Evolutionary conservation across 2,797 vertebrate genomes (phyloP).

Genomic region (Hylomyscus alleni): DNA sequence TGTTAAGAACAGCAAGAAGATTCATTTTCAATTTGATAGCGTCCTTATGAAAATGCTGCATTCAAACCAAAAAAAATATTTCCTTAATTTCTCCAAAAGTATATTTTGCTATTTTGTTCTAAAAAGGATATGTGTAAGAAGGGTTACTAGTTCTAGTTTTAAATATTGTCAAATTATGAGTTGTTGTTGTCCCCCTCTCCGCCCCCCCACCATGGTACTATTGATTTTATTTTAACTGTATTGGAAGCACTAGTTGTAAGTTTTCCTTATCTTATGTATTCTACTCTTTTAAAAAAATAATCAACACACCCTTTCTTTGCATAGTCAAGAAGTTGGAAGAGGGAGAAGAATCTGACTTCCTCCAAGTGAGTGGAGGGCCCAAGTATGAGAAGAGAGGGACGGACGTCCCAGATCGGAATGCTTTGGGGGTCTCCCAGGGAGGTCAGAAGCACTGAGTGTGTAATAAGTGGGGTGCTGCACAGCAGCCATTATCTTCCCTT

Average conservation of each 20-base stretch:
- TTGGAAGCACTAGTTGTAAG: background rate
- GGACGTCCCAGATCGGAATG: slow-evolving; percentile 88
- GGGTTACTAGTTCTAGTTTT: background rate
- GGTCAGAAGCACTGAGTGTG: slow-evolving; percentile 95
- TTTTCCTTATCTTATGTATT: background rate
- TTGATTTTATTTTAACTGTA: background rate
- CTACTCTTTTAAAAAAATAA: background rate
- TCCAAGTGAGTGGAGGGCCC: slow-evolving; percentile 35
- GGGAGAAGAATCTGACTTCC: background rate
- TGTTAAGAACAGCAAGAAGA: background rate
- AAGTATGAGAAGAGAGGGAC: slow-evolving; percentile 76
- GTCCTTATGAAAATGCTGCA: background rate
- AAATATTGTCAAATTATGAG: background rate
- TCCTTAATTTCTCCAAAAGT: background rate
- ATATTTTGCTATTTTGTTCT: slow-evolving; percentile 20
- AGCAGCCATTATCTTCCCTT: slow-evolving; percentile 94
- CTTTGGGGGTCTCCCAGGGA: slow-evolving; percentile 91
- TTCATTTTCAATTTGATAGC: slow-evolving; percentile 11
- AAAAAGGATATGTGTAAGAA: background rate
- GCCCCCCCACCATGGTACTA: background rate
- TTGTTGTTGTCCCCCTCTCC: background rate
- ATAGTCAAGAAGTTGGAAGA: background rate
- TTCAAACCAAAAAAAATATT: background rate
- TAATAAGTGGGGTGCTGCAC: slow-evolving; percentile 93
- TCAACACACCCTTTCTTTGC: background rate